A percentile compares a stretch with the other conserved stretches of the same genome.
Evolutionary conservation across 2,113 vertebrate species (phyloP).

Genomic region (Rhinolophus ferrumequinum): DNA sequence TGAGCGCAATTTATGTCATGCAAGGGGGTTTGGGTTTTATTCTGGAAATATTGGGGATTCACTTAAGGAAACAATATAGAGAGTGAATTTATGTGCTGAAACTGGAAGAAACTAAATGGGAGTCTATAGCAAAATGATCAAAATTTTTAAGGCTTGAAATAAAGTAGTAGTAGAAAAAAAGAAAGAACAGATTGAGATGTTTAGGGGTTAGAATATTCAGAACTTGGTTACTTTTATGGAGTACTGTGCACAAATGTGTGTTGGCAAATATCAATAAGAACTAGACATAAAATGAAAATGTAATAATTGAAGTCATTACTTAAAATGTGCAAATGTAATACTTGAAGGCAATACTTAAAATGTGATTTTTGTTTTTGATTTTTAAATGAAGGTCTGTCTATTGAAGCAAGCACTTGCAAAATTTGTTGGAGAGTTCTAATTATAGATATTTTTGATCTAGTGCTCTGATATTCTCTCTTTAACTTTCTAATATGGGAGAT

Average conservation of each 20-base stretch:
- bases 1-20: not conserved
- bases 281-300: constrained; percentile 5
- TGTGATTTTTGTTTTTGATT: not conserved
- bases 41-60: not conserved
- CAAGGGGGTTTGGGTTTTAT: constrained; percentile 22
- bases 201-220: not conserved
- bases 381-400: not conserved
- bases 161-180: not conserved
- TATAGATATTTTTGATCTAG: not conserved
- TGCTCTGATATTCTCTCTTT: not conserved
- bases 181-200: constrained; percentile 11
- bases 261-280: not conserved
- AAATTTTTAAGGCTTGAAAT: not conserved
- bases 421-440: constrained; percentile 13
- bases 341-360: not conserved
- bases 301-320: not conserved
- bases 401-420: not conserved
- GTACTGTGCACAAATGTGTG: not conserved
- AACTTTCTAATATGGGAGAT: not conserved
- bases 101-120: not conserved
- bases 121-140: not conserved
- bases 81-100: not conserved
- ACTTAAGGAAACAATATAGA: not conserved
- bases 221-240: not conserved
- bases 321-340: not conserved